Evolutionary conservation across 2,888 invertebrate species (phyloP), one percentile per base, ranked within the genome.

Genomic region (Leptopilina myrica): DNA sequence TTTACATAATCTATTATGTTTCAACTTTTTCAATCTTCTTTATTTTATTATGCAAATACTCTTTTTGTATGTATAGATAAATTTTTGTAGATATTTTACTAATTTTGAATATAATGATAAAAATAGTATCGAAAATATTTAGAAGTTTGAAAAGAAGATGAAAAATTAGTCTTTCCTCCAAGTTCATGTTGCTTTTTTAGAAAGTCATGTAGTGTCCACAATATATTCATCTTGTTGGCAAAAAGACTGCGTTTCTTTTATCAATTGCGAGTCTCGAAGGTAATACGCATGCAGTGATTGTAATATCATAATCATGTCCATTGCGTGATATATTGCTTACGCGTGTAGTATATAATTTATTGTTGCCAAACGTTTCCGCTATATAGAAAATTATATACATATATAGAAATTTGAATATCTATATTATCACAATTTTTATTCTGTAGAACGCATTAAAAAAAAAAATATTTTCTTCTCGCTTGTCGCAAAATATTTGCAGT

Each of bases 321-420:
- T 69, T 49, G 67, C 67, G 67, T 69, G 67, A 49, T 69, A 49
- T 69, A 69, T 20, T 49, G 49, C 20, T 69, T 69, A 69, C 49
- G 49, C 49, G 67, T 69, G 46, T 62, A 62, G 62, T 62, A 49
- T 62, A 49, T 69, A 69, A 69, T 69, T 69, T 69, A 69, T 69
- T 69, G 67, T 69, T 69, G 49, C 67, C 67, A 69, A 69, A 49
- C 67, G 15, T 69, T 69, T 49, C 67, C 67, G 67, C 67, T 53
- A 49, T 49, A 49, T 49, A 20, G 67, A 15, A 67, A 46, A 49
- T 20, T 5, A 20, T 20, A 66, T 62, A 15, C 15, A 20, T 62
- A 20, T 9, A 69, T 46, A 26, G 49, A 69, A 49, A 20, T 26
- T 53, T 26, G 11, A 33, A 53, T 26, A 67, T 49, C 5, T 43